Percentiles rank a stretch among this genome's conserved stretches.
Evolutionary conservation across 1,140 invertebrate genomes (phyloP).

Genomic region (Sarcophaga bullata): DNA sequence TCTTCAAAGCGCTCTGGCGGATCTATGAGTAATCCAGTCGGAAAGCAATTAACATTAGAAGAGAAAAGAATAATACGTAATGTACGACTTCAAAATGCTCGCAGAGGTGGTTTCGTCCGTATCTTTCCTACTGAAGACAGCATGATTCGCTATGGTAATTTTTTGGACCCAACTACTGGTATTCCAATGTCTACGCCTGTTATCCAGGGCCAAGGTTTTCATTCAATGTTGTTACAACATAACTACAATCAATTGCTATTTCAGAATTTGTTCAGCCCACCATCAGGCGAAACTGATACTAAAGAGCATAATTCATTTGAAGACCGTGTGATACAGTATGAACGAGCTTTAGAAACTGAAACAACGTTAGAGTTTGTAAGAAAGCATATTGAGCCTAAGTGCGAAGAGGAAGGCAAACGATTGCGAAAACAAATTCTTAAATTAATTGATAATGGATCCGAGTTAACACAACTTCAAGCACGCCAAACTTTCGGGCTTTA

Average conservation of each 20-base stretch:
- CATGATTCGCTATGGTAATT: constrained; percentile 78
- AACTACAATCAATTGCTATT: constrained; percentile 85
- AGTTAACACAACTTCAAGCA: constrained; percentile 71
- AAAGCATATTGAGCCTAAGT: constrained; percentile 55
- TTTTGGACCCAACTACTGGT: constrained; percentile 75
- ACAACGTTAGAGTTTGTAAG: constrained; percentile 54
- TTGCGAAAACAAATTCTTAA: constrained; percentile 59
- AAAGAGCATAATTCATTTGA: constrained; percentile 54
- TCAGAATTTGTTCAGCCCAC: constrained; percentile 65
- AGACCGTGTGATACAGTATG: constrained; percentile 62
- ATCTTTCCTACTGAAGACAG: constrained; percentile 91
- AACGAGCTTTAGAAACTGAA: constrained; percentile 55
- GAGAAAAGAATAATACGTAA: constrained; percentile 82
- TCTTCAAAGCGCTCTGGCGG: background rate
- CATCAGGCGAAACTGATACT: constrained; percentile 43
- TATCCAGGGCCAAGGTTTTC: constrained; percentile 69
- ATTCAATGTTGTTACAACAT: constrained; percentile 71
- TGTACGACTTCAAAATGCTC: constrained; percentile 82
- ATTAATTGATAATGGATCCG: constrained; percentile 59
- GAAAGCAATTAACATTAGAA: constrained; percentile 75
- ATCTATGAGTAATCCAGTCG: background rate
- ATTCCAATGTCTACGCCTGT: constrained; percentile 75
- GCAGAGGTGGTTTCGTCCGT: constrained; percentile 88
- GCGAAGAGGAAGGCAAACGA: constrained; percentile 56
- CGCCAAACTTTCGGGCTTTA: constrained; percentile 87